A percentile compares a stretch with the other conserved stretches of the same genome.
These are phyloP conservation scores for Narcine bancroftii DNA, from an alignment of 2,113 vertebrate species.

Conservation along the genomic window DNA sequence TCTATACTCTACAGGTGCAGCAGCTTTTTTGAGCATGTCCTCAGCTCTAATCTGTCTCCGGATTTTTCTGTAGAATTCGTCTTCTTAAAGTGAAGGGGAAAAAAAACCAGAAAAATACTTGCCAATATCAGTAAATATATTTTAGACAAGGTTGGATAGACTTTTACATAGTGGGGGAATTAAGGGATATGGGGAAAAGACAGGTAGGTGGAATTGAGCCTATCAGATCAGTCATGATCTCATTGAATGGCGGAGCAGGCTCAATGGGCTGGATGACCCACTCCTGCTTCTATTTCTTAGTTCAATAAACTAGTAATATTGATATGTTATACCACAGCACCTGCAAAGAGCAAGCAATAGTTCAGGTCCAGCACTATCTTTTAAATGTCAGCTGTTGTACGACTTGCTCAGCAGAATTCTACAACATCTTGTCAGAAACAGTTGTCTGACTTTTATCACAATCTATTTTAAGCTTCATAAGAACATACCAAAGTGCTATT, in stretches of 20 bases:
- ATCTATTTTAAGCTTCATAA: neutral
- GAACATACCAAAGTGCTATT: neutral
- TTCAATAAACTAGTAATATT: neutral
- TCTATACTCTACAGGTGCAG: slow-evolving; percentile 48
- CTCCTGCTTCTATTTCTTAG: no score
- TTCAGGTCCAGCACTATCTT: neutral
- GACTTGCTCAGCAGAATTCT: neutral
- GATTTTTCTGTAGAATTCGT: slow-evolving; percentile 66
- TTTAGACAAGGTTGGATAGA: no score
- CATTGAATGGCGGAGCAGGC: no score
- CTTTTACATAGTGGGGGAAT: no score
- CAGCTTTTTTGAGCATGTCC: slow-evolving; percentile 55
- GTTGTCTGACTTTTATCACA: neutral
- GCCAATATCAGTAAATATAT: no score
- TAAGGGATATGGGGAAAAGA: no score
- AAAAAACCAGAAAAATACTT: neutral
- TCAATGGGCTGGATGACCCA: no score
- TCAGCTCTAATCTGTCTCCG: slow-evolving; percentile 62
- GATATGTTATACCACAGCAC: neutral
- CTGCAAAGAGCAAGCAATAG: neutral
- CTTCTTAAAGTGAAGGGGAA: slow-evolving; percentile 56
- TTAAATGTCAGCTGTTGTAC: neutral
- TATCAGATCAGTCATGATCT: no score
- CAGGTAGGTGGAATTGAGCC: no score
- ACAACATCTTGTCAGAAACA: neutral